Base-by-base conservation (phyloP, 2,888 invertebrate genomes). In the Eupeodes latifasciatus region DNA sequence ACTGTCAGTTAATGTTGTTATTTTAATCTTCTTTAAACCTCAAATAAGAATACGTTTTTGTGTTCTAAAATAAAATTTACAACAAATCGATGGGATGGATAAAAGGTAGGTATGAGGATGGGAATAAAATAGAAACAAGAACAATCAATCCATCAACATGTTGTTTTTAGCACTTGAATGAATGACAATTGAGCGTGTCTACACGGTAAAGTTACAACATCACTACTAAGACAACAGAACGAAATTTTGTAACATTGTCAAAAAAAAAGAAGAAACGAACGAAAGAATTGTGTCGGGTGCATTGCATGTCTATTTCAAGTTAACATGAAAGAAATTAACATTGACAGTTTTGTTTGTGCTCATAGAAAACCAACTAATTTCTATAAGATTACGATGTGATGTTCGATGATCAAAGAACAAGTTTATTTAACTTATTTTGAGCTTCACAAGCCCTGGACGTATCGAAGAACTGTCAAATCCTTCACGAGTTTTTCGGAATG, bases 141-240 rank as follows among this genome's bases (percentile, higher is more conserved):
- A 77, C 71, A 71, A 64, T 77, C 71, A 71, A 71, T 77, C 62
- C 49, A 57, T 71, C 72, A 79, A 59, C 57, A 67, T 75, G 59
- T 53, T 61, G 53, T 75, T 53, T 61, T 44, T 47, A n/a, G 69
- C 34, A 55, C 59, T 34, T 47, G 59, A 72, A 72, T 47, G 53
- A 69, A 40, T 66, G 81, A 81, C 76, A 69, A 16, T 27, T 19
- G 40, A 53, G 51, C 47, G 66, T 67, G 57, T 36, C 57, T 64
- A 44, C 51, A 64, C 62, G 36, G 36, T 12, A 36, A 51, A 11
- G 69, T 76, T 62, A 27, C 9, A 16, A 61, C 7, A 36, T 40
- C n/a, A 2, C 27, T 3, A 27, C 27, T 27, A 27, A 27, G 2
- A 44, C n/a, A 16, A 67, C 27, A 19, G 36, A 19, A 66, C 2